A percentile compares a stretch with the other conserved stretches of the same genome.
These are phyloP conservation scores for Odocoileus hemionus DNA, from an alignment of 2,113 vertebrate species.

Conservation along the genomic window DNA sequence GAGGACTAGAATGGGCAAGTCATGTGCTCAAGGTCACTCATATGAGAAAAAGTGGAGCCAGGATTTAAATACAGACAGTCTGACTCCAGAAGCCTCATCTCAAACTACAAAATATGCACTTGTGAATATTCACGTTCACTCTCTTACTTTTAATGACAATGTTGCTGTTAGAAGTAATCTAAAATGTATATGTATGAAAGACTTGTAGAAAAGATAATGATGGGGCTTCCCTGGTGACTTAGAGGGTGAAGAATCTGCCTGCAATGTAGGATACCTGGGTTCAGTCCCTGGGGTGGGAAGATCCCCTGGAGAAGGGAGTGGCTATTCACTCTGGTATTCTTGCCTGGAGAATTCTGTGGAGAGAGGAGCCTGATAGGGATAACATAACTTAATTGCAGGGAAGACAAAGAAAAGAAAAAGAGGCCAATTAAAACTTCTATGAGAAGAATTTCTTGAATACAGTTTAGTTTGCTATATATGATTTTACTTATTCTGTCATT, in stretches of 20 bases:
- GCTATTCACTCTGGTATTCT: not conserved
- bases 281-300: not conserved
- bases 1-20: not conserved
- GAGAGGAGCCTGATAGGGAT: not conserved
- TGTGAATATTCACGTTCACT: conserved; percentile 3
- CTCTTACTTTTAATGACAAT: not conserved
- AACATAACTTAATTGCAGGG: not conserved
- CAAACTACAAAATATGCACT: not conserved
- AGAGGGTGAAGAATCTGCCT: not conserved
- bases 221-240: not conserved
- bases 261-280: not conserved
- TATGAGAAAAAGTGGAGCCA: not conserved
- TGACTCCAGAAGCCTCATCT: not conserved
- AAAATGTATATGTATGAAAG: not conserved
- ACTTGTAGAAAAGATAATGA: not conserved
- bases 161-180: not conserved
- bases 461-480: not conserved
- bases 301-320: not conserved
- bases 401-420: not conserved
- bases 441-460: not conserved
- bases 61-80: not conserved
- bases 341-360: not conserved
- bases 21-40: not conserved
- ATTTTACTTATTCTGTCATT: not conserved
- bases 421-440: not conserved